Conservation (phyloP, 2,888 invertebrate species). For the Hyposoter didymator region DNA sequence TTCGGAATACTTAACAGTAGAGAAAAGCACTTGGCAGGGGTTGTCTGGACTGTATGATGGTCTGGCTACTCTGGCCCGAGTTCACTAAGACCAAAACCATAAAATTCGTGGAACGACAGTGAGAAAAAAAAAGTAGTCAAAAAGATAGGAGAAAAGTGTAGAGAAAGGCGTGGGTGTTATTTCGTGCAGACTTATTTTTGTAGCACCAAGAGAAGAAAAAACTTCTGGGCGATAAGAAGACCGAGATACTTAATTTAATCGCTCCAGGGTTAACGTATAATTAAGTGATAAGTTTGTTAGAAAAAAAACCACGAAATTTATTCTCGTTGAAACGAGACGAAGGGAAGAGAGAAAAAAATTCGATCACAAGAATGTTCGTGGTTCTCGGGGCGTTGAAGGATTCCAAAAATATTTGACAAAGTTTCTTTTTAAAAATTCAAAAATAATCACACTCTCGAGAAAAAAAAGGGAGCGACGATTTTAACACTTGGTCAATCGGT, state of each 20-base stretch:
- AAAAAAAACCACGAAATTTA: constrained; percentile 17
- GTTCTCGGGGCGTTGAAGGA: neutral
- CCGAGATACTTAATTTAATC: constrained; percentile 64
- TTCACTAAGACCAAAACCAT: constrained; percentile 41
- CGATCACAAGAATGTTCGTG: too few relatives aligned
- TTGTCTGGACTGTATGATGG: constrained; percentile 15
- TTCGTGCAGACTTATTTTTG: constrained; percentile 45
- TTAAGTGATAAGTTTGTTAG: constrained; percentile 41
- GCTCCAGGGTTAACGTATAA: constrained; percentile 58
- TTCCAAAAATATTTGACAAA: neutral
- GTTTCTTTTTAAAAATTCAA: neutral
- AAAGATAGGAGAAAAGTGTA: constrained; percentile 42
- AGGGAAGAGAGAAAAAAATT: constrained; percentile 31
- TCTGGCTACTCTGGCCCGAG: constrained; percentile 25
- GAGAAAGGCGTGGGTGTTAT: constrained; percentile 34
- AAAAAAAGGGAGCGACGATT: constrained; percentile 31
- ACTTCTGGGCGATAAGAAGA: constrained; percentile 57
- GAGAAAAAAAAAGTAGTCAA: constrained; percentile 26
- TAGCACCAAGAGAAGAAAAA: constrained; percentile 12
- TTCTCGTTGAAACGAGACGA: neutral
- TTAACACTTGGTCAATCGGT: constrained; percentile 44
- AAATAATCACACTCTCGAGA: neutral
- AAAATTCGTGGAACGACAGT: constrained; percentile 50
- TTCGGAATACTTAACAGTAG: constrained; percentile 30
- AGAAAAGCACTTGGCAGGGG: constrained; percentile 23